Conservation (phyloP, 2,113 vertebrate genomes). For the Lophotis ruficrista region DNA sequence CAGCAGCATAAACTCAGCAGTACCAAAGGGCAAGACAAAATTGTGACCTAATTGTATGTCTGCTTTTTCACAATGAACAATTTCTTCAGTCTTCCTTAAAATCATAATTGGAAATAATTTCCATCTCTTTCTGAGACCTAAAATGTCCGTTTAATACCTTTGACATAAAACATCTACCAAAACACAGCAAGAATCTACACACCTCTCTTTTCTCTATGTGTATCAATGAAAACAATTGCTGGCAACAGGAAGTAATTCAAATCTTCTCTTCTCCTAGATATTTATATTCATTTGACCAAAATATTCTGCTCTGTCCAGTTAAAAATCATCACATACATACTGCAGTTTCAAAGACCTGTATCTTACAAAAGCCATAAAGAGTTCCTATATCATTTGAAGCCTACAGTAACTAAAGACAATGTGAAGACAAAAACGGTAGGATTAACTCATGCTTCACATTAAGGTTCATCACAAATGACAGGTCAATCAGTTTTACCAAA, state of each 20-base stretch:
- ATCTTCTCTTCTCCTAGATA: not conserved
- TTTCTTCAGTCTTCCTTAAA: not conserved
- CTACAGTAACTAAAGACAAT: constrained; percentile 59
- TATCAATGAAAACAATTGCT: not conserved
- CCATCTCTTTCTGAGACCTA: not conserved
- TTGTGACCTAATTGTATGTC: not conserved
- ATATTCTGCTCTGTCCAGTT: not conserved
- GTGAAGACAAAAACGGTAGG: not conserved
- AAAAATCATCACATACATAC: not conserved
- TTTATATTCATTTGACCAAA: not conserved
- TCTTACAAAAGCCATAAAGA: not conserved
- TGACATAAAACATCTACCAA: not conserved
- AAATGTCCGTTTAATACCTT: not conserved
- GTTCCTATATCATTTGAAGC: not conserved
- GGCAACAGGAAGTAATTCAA: not conserved
- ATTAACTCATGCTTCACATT: constrained; percentile 68
- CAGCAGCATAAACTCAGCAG: not conserved
- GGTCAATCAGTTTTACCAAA: constrained; percentile 78
- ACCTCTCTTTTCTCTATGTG: not conserved
- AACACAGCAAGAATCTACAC: not conserved
- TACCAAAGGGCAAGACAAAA: not conserved
- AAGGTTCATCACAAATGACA: constrained; percentile 76
- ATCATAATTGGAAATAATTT: not conserved
- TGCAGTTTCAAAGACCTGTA: not conserved
- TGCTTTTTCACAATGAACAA: not conserved